phyloP scores from a whole-genome alignment of 2,113 vertebrate genomes.

The Loxodonta africana region DNA sequence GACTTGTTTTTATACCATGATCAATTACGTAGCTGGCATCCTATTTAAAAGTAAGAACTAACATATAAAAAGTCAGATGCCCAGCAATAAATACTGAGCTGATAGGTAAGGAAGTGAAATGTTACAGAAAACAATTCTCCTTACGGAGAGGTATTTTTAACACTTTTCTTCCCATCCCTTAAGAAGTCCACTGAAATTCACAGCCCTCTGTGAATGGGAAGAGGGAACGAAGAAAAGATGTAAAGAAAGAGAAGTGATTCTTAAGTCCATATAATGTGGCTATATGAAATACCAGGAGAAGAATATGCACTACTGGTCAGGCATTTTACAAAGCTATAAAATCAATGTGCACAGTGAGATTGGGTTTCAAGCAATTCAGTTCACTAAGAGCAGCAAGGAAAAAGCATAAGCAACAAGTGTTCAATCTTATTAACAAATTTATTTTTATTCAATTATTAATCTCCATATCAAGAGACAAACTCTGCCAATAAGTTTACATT shows the following conservation, averaged over 20 bases:
- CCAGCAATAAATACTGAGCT: neutral
- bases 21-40: neutral
- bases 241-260: neutral
- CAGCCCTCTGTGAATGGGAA: neutral
- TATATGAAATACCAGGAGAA: neutral
- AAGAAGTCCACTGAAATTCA: neutral
- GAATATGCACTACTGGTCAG: neutral
- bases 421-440: neutral
- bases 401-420: neutral
- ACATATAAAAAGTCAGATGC: conserved; percentile 37
- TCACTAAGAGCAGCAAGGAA: neutral
- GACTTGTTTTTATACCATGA: conserved; percentile 10
- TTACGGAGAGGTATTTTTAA: conserved; percentile 41
- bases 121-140: neutral
- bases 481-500: neutral
- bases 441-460: neutral
- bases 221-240: neutral
- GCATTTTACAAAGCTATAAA: neutral
- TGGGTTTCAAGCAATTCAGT: conserved; percentile 12
- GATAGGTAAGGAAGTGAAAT: neutral
- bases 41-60: conserved; percentile 17
- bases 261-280: neutral
- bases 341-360: neutral
- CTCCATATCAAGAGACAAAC: conserved; percentile 32
- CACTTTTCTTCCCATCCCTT: neutral